Conservation (phyloP, 1,140 invertebrate genomes). For the Bradynema listronoti region DNA sequence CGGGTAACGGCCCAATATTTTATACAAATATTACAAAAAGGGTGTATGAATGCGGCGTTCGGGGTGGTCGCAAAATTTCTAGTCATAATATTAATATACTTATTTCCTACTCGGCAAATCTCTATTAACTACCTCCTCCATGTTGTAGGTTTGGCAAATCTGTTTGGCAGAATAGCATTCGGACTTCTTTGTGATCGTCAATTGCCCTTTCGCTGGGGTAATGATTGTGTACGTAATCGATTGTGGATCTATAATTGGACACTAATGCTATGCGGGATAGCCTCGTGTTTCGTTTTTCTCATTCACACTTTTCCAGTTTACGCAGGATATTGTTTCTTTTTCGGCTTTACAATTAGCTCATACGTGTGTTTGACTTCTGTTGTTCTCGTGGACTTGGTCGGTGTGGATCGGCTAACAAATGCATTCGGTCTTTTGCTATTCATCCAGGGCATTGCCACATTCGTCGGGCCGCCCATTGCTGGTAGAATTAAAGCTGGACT, state of each 20-base stretch:
- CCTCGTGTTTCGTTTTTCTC: slow-evolving; percentile 71
- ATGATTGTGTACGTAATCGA: slow-evolving; percentile 67
- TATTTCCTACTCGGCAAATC: no score
- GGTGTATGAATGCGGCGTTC: no score
- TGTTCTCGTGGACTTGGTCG: slow-evolving; percentile 78
- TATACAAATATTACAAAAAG: no score
- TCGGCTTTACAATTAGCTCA: slow-evolving; percentile 74
- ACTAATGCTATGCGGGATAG: slow-evolving; percentile 70
- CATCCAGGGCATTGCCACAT: slow-evolving; percentile 82
- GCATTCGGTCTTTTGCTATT: slow-evolving; percentile 89
- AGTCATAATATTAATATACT: no score
- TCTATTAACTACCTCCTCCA: no score
- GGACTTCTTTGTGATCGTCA: slow-evolving; percentile 65
- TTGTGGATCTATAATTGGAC: slow-evolving; percentile 65
- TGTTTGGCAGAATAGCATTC: slow-evolving; percentile 67
- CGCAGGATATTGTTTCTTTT: slow-evolving; percentile 69
- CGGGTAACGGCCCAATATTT: no score
- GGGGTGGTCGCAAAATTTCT: no score
- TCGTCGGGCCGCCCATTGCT: slow-evolving; percentile 68
- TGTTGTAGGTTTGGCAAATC: slow-evolving; percentile 54
- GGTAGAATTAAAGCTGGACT: slow-evolving; percentile 57
- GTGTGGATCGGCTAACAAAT: slow-evolving; percentile 88
- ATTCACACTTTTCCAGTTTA: slow-evolving; percentile 78
- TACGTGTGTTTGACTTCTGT: slow-evolving; percentile 93
- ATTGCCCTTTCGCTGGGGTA: slow-evolving; percentile 79